Percentiles rank a stretch among this genome's conserved stretches.
phyloP scores from a whole-genome alignment of 2,113 vertebrate species.

The Tautogolabrus adspersus region DNA sequence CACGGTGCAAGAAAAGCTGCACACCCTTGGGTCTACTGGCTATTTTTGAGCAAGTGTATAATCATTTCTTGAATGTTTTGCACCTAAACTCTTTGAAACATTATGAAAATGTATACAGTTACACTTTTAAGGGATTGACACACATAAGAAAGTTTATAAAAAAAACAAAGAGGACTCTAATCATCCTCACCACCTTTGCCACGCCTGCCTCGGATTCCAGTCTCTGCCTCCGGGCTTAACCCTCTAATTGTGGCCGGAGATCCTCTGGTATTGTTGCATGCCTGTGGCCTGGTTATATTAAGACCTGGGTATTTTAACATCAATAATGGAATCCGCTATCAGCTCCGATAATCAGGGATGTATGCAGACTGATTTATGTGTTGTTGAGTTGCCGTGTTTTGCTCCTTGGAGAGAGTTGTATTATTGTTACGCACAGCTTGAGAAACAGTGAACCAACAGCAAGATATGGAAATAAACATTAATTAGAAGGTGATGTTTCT shows the following conservation, averaged over 20 bases:
- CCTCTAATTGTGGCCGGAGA: slow-evolving; percentile 70
- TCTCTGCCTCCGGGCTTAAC: slow-evolving; percentile 60
- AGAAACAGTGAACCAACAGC: background rate
- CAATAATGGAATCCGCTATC: slow-evolving; percentile 32
- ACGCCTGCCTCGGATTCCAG: slow-evolving; percentile 65
- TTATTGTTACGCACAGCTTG: slow-evolving; percentile 2
- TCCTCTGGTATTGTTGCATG: slow-evolving; percentile 61
- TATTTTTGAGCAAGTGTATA: slow-evolving; percentile 50
- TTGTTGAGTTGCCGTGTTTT: slow-evolving; percentile 3
- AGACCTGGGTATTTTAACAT: slow-evolving; percentile 56
- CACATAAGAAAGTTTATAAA: background rate
- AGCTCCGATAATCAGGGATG: slow-evolving; percentile 39
- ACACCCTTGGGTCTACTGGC: slow-evolving; percentile 27
- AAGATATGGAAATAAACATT: slow-evolving; percentile 35
- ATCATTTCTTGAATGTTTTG: slow-evolving; percentile 54
- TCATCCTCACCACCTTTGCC: slow-evolving; percentile 42
- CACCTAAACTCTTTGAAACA: background rate
- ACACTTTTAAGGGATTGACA: background rate
- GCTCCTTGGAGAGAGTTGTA: background rate
- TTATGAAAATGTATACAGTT: background rate
- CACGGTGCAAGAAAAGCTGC: slow-evolving; percentile 51
- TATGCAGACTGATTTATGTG: slow-evolving; percentile 45
- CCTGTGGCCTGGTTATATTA: slow-evolving; percentile 73
- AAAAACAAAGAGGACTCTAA: slow-evolving; percentile 44
- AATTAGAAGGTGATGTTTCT: slow-evolving; percentile 32